phyloP scores from a whole-genome alignment of 1,140 invertebrate species.

The Formica selysi region DNA sequence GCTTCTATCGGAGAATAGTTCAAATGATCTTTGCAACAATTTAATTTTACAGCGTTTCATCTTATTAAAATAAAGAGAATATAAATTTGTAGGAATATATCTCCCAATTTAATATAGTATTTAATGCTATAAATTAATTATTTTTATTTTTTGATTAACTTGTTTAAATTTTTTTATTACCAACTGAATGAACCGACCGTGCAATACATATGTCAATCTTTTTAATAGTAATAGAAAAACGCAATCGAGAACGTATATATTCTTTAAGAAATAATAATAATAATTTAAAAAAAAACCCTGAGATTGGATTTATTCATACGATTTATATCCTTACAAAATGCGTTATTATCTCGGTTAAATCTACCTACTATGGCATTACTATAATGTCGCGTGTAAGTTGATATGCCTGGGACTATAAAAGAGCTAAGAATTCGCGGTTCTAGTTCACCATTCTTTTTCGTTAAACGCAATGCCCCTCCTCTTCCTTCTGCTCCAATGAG shows the following conservation, averaged over 20 bases:
- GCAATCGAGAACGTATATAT: neutral
- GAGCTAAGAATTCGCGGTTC: slow-evolving; percentile 58
- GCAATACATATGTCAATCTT: neutral
- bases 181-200: neutral
- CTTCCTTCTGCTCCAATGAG: slow-evolving; percentile 44
- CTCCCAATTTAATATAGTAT: neutral
- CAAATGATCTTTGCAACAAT: slow-evolving; percentile 37
- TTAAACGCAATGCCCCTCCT: slow-evolving; percentile 46
- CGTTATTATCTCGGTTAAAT: slow-evolving; percentile 74
- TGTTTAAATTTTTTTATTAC: slow-evolving; percentile 15
- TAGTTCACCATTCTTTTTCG: slow-evolving; percentile 70
- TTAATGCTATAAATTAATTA: neutral
- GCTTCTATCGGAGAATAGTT: slow-evolving; percentile 27
- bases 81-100: neutral
- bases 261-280: neutral
- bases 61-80: too few species aligned
- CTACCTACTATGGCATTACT: slow-evolving; percentile 68
- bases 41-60: slow-evolving; percentile 1
- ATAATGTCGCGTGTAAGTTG: slow-evolving; percentile 81
- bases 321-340: neutral
- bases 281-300: neutral
- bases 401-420: slow-evolving; percentile 82
- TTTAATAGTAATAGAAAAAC: neutral
- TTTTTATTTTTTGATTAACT: neutral
- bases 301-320: neutral